phyloP scores from a whole-genome alignment of 2,888 invertebrate genomes.

The Sussaba pulchella region DNA sequence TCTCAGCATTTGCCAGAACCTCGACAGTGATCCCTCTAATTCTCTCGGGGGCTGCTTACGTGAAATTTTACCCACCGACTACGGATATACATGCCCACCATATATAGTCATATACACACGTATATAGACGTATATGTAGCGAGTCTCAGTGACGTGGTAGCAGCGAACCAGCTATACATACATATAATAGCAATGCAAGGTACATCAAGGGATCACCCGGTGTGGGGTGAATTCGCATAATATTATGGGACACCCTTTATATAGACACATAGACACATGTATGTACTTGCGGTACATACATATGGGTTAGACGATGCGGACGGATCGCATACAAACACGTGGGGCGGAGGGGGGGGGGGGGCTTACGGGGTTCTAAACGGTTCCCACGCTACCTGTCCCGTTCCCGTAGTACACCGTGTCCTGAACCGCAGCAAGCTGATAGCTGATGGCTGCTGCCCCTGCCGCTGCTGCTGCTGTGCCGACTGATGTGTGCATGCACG shows the following conservation, averaged over 20 bases:
- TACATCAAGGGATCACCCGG: constrained; percentile 36
- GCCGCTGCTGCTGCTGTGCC: too few species aligned
- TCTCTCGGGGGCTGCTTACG: constrained; percentile 45
- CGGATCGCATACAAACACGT: constrained; percentile 53
- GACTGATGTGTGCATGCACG: constrained; percentile 50
- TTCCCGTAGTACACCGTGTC: constrained; percentile 26
- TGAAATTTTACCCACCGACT: not conserved
- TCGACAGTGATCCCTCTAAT: constrained; percentile 59
- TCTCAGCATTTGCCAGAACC: constrained; percentile 55
- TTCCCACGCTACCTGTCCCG: constrained; percentile 83
- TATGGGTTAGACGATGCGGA: constrained; percentile 15
- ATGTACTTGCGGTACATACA: constrained; percentile 1
- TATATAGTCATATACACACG: not conserved
- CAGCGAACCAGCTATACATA: not conserved
- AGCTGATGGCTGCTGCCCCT: constrained; percentile 68
- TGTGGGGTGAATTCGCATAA: constrained; percentile 60
- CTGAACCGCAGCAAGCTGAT: constrained; percentile 61
- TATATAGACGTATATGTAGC: not conserved
- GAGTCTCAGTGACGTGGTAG: not conserved
- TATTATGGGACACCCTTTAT: constrained; percentile 67
- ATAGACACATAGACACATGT: constrained; percentile 23
- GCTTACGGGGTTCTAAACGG: constrained; percentile 80
- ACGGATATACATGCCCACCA: not conserved
- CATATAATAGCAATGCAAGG: not conserved
- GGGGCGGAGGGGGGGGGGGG: too few species aligned